phyloP scores from a whole-genome alignment of 2,797 vertebrate genomes.

The Nyctalus aviator region DNA sequence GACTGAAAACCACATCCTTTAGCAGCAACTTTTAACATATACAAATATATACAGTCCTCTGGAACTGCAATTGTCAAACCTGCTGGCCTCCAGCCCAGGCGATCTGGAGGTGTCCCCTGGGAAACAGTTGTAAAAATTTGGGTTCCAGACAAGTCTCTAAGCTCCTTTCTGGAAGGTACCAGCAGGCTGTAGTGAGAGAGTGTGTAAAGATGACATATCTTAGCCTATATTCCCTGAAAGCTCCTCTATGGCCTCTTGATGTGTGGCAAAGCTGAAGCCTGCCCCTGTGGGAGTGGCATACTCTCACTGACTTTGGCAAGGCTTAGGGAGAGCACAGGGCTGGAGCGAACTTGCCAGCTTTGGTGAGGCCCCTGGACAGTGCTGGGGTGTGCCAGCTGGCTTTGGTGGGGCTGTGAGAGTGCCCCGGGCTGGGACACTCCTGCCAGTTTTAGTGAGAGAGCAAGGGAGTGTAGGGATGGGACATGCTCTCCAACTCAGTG shows the following conservation, averaged over 20 bases:
- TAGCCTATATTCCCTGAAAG: neutral
- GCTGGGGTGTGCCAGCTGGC: neutral
- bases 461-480: neutral
- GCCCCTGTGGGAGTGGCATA: neutral
- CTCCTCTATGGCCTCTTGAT: neutral
- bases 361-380: neutral
- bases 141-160: neutral
- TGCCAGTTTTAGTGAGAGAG: neutral
- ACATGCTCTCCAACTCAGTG: neutral
- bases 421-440: neutral
- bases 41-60: neutral
- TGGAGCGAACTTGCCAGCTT: neutral
- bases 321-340: neutral
- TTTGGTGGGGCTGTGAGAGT: neutral
- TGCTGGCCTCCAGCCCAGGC: neutral
- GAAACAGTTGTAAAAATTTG: neutral
- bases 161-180: neutral
- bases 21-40: neutral
- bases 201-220: neutral
- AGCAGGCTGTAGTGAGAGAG: neutral
- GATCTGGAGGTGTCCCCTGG: neutral
- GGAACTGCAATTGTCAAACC: neutral
- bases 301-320: neutral
- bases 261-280: neutral
- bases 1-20: neutral